Conservation (phyloP, 1,140 invertebrate species). For the Bombus polaris region DNA sequence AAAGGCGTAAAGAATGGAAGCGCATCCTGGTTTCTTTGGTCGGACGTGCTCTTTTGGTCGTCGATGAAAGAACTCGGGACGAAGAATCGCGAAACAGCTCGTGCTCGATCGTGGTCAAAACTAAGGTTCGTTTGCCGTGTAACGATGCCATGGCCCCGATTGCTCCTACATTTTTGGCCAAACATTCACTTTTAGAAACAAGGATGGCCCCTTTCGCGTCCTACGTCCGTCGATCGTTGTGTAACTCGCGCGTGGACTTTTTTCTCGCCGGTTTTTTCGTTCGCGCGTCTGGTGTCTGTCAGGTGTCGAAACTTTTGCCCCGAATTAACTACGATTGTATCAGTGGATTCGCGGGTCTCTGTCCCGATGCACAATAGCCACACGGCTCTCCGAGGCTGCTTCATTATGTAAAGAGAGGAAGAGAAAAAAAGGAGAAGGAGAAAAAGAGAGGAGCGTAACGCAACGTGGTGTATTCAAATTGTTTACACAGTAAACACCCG, state of each 20-base stretch:
- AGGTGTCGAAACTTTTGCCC: constrained; percentile 57
- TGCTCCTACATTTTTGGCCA: constrained; percentile 57
- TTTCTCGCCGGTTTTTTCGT: constrained; percentile 21
- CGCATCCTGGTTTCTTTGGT: constrained; percentile 50
- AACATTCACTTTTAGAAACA: constrained; percentile 67
- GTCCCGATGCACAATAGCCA: constrained; percentile 35
- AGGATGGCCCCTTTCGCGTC: constrained; percentile 39
- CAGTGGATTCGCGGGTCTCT: not conserved
- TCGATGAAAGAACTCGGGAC: constrained; percentile 30
- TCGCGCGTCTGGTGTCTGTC: constrained; percentile 12
- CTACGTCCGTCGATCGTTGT: constrained; percentile 30
- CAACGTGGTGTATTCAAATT: constrained; percentile 19
- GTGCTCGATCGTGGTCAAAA: not conserved
- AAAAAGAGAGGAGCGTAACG: not conserved
- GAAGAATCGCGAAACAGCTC: not conserved
- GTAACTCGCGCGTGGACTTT: constrained; percentile 36
- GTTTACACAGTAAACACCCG: constrained; percentile 30
- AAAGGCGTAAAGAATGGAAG: constrained; percentile 49
- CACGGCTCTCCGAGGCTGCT: not conserved
- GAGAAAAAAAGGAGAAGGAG: not conserved
- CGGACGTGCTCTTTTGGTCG: not conserved
- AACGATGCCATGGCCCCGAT: constrained; percentile 30
- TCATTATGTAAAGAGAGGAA: constrained; percentile 1
- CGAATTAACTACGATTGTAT: constrained; percentile 64
- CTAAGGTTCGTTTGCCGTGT: not conserved